These are phyloP conservation scores for Ephydatia muelleri DNA, from an alignment of 37 sponge, comb jelly and placozoan species.

Conservation along the genomic window DNA sequence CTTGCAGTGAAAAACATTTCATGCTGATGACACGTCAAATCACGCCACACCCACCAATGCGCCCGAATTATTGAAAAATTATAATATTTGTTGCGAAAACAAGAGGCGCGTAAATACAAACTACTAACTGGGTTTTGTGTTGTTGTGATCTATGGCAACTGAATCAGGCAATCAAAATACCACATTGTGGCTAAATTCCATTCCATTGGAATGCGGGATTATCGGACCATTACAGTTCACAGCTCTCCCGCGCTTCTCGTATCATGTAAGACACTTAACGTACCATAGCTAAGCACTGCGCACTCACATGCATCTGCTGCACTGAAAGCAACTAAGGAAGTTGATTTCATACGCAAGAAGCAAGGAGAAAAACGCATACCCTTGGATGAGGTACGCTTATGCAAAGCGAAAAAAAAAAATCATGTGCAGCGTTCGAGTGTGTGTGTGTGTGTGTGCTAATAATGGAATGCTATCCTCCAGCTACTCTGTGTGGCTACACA, in stretches of 20 bases:
- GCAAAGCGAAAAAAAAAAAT: too few species aligned
- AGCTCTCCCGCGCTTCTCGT: neutral
- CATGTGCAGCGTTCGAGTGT: too few species aligned
- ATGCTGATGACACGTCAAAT: constrained; percentile 17
- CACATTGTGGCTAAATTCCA: constrained; percentile 36
- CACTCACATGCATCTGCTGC: neutral
- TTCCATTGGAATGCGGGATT: constrained; percentile 64
- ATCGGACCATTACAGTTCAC: constrained; percentile 4
- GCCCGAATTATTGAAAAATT: too few species aligned
- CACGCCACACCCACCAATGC: neutral
- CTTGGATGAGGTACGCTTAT: constrained; percentile 69
- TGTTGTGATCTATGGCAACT: neutral
- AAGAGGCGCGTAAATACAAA: neutral
- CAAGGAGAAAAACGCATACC: constrained; percentile 48
- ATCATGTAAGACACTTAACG: constrained; percentile 12
- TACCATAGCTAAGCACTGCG: neutral
- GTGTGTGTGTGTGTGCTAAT: too few species aligned
- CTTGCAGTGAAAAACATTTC: constrained; percentile 80
- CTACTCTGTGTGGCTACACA: constrained; percentile 50
- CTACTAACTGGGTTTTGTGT: too few species aligned
- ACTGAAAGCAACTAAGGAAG: constrained; percentile 58
- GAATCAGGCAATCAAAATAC: neutral
- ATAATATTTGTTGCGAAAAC: neutral
- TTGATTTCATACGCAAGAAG: constrained; percentile 37
- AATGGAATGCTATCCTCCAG: neutral